Base-by-base conservation (phyloP, 2,888 invertebrate species). In the Leptinotarsa haldemani region DNA sequence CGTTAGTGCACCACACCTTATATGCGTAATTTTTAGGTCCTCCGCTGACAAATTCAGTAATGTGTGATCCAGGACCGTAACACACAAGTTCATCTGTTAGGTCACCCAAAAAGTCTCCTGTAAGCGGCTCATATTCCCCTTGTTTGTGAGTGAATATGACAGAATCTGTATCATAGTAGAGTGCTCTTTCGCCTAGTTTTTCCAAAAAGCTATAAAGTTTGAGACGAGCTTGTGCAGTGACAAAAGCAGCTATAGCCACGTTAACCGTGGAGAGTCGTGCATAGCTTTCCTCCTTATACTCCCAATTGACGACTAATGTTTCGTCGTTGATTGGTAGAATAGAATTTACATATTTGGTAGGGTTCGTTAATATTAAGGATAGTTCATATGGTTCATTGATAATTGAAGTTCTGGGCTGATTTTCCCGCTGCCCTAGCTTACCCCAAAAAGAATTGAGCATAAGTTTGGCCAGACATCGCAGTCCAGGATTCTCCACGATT, bases 121-220 rank as follows among this genome's bases (percentile, higher is more conserved):
- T 74, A n/a, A 80, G 77, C 20, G 83, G 85, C 85, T 13, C 66
- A 73, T 77, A 83, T 58, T 82, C 80, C 1, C 46, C 22, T 16
- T 52, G 52, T 16, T n/a, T 46, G n/a, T 65, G 63, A 7, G 64
- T 58, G 69, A 80, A 86, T 53, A 87, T 82, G 9, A 85, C 80
- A 5, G 81, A 81, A 71, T 86, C 86, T 0, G 87, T 87, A 64
- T 87, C 86, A 56, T 76, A 84, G 76, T 87, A 86, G 16, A 86
- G 68, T 4, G 82, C 82, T 13, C 83, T 65, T 18, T 80, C 71
- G 4, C 75, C 80, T 3, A 87, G 70, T 30, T 71, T 74, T 7
- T 86, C 80, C 15, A 87, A 70, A 46, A 82, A 82, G 0, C 69
- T 69, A 22, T 76, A 74, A 20, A 78, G 20, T 58, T 70, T 70